phyloP scores from a whole-genome alignment of 2,888 invertebrate species.

The Hypomecis punctinalis region DNA sequence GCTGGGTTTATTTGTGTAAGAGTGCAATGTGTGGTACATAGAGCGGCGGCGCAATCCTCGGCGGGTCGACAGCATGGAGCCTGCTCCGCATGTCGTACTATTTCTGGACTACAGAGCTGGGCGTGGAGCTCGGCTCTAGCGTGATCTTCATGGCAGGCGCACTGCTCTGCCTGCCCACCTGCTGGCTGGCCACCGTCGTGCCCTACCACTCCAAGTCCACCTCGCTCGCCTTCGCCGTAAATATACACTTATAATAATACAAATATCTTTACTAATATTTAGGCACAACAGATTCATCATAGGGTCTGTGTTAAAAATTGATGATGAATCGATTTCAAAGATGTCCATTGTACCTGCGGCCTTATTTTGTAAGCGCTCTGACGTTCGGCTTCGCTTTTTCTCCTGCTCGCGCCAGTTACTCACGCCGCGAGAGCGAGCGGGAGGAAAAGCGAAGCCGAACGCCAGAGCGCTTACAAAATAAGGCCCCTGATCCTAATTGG shows the following conservation, averaged over 20 bases:
- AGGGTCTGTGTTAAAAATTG: too few species aligned
- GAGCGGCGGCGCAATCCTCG: slow-evolving; percentile 76
- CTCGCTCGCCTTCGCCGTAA: slow-evolving; percentile 65
- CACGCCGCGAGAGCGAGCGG: too few species aligned
- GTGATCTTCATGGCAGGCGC: slow-evolving; percentile 67
- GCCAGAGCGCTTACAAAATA: too few species aligned
- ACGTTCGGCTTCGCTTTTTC: too few species aligned
- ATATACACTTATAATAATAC: slow-evolving; percentile 21
- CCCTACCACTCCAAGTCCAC: slow-evolving; percentile 67
- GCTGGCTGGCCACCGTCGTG: slow-evolving; percentile 74
- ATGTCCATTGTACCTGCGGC: too few species aligned
- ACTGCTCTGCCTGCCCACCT: slow-evolving; percentile 73
- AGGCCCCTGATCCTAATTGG: too few species aligned
- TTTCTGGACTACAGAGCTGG: slow-evolving; percentile 77
- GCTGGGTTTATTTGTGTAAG: not conserved
- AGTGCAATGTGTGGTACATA: slow-evolving; percentile 36
- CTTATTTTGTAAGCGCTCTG: too few species aligned
- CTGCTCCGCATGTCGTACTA: slow-evolving; percentile 75
- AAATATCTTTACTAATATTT: not conserved
- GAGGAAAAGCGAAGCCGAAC: too few species aligned
- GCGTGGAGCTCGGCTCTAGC: slow-evolving; percentile 66
- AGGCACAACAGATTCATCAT: too few species aligned
- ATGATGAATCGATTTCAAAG: too few species aligned
- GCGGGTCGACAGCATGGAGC: slow-evolving; percentile 69
- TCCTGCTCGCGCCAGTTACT: too few species aligned